Conservation (phyloP, 1,140 invertebrate species). For the Octopus sinensis region DNA sequence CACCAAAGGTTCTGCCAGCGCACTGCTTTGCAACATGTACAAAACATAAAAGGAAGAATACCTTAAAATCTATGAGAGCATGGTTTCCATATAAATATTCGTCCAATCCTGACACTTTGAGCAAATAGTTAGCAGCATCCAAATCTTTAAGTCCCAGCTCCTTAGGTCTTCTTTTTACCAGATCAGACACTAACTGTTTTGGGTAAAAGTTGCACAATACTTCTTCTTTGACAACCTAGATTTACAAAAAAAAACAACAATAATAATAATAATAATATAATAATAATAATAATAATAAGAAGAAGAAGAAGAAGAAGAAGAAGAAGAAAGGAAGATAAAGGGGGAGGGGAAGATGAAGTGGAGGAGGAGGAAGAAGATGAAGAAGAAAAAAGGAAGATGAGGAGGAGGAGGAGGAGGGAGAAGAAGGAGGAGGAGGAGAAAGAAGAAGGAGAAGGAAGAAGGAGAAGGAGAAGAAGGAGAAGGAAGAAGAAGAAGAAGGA, state of each 20-base stretch:
- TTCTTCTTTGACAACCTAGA: too few relatives aligned
- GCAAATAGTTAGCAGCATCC: conserved; percentile 18
- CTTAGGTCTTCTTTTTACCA: too few relatives aligned
- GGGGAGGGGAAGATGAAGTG: background rate
- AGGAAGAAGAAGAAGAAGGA: background rate
- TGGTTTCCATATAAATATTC: conserved; percentile 33
- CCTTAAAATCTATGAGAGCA: conserved; percentile 34
- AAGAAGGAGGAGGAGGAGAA: background rate
- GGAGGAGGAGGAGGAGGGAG: background rate
- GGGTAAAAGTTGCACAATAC: too few relatives aligned
- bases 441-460: background rate
- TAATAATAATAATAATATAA: background rate
- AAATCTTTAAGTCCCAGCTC: too few relatives aligned
- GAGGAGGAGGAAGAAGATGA: background rate
- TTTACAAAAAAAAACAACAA: too few relatives aligned
- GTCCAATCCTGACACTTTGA: conserved; percentile 32
- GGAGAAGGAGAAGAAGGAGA: background rate
- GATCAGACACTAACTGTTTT: too few relatives aligned
- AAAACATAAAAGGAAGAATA: background rate
- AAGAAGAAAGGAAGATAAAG: background rate
- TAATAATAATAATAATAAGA: background rate
- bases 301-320: background rate
- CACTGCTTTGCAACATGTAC: too few relatives aligned
- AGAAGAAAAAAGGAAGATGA: background rate
- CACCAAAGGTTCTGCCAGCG: too few relatives aligned